Evolutionary conservation across 2,888 invertebrate genomes (phyloP).

Genomic region (Drosophila subsilvestris): DNA sequence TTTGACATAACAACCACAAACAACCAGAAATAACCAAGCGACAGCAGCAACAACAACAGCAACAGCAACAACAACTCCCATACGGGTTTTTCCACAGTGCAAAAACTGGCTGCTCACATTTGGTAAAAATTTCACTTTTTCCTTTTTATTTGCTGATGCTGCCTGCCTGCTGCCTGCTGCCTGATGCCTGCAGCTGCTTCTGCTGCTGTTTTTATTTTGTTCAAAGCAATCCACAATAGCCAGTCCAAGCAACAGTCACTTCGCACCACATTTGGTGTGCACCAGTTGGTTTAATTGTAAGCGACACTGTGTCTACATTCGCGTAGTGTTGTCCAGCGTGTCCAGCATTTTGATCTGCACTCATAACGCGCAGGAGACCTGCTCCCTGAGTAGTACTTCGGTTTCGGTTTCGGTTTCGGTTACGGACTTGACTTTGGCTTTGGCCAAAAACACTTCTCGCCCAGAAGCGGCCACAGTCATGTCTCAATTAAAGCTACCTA

Average conservation of each 20-base stretch:
- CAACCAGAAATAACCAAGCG: slow-evolving; percentile 7
- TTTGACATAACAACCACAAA: slow-evolving; percentile 45
- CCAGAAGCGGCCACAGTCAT: slow-evolving; percentile 41
- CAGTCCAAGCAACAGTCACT: slow-evolving; percentile 19
- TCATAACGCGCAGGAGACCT: slow-evolving; percentile 32
- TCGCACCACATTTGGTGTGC: slow-evolving; percentile 57
- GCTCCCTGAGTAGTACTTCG: slow-evolving; percentile 18
- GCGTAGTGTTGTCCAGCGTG: not conserved
- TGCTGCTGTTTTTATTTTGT: slow-evolving; percentile 17
- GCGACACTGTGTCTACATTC: slow-evolving; percentile 26
- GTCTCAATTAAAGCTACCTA: slow-evolving; percentile 50
- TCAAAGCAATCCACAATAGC: slow-evolving; percentile 49
- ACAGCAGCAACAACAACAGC: slow-evolving; percentile 21
- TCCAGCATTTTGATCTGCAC: slow-evolving; percentile 20
- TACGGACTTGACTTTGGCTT: slow-evolving; percentile 6
- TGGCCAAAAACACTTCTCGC: slow-evolving; percentile 46
- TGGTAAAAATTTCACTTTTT: slow-evolving; percentile 71
- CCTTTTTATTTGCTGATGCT: slow-evolving; percentile 63
- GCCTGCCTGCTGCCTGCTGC: slow-evolving; percentile 2
- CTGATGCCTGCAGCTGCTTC: slow-evolving; percentile 11
- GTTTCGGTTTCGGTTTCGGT: too few species aligned
- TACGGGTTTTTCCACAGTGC: slow-evolving; percentile 43
- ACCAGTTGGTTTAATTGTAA: slow-evolving; percentile 59
- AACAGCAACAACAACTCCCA: slow-evolving; percentile 40
- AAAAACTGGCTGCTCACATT: slow-evolving; percentile 51